Base-by-base conservation (phyloP, 2,797 vertebrate genomes). In the Pachyuromys duprasi region DNA sequence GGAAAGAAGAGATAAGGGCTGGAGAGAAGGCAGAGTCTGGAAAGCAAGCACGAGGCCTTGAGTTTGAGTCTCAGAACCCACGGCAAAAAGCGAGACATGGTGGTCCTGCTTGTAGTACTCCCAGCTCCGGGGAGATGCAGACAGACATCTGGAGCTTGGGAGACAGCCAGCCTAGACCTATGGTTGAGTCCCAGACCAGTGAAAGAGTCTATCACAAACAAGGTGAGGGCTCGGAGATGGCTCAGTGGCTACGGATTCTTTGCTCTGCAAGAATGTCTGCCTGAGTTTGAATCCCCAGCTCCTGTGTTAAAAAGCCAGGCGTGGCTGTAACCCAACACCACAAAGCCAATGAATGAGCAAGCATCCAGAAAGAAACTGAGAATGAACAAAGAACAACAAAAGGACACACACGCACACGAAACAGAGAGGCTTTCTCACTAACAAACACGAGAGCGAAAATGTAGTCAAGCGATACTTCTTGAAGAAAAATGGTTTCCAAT, bases 401-500 rank as follows among this genome's bases (percentile, higher is more conserved):
- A 69, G 65, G 45, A 24, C 12, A 42, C 22, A 42, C 22, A n/a
- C 70, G 75, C 60, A 26, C 72, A 28, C 15, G 80, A 89, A 91
- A 31, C 8, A 90, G 70, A 93, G 94, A 88, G 39, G n/a, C 53
- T 96, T 79, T 65, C 92, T 75, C 60, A 33, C 14, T 49, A 42
- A 53, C 26, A 82, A 55, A 1, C 13, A 33, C 11, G 4, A 87
- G 81, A 45, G 20, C 12, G 75, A 57, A 91, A 79, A 84, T 42
- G 33, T 42, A 70, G 5, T 79, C 8, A 49, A 90, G 22, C 20
- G 8, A 65, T 86, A 70, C 22, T 90, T 92, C 57, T 91, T 55
- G 39, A 80, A 83, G 88, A 88, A 90, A 92, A 91, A 9, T 65
- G 28, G 57, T 39, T 45, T 17, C 62, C 39, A 39, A 63, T 31